Conservation (phyloP, 2,888 invertebrate genomes). For the Conistra vaccinii region DNA sequence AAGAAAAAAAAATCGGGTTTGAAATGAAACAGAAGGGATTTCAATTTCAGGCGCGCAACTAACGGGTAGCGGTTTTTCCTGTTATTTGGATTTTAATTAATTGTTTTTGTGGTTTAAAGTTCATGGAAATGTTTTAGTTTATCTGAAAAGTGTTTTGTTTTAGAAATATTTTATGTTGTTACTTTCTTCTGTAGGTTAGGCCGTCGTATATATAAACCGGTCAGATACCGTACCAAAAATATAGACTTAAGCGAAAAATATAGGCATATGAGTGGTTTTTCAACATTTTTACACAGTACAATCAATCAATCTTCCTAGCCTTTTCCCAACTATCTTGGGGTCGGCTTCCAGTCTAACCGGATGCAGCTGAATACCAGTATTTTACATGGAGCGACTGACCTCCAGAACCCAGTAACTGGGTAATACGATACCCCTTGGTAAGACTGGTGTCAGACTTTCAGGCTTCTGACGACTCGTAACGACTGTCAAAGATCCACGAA, state of each 20-base stretch:
- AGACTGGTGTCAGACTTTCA: no score
- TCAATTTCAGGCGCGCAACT: conserved; percentile 31
- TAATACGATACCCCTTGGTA: no score
- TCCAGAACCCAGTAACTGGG: no score
- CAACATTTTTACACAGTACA: background rate
- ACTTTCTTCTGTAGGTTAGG: background rate
- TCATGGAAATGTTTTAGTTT: background rate
- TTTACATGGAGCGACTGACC: no score
- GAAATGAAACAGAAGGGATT: conserved; percentile 34
- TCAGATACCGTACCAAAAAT: background rate
- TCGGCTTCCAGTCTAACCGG: no score
- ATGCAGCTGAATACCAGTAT: no score
- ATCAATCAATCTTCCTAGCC: no score
- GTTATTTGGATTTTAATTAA: conserved; percentile 12
- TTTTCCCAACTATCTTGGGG: no score
- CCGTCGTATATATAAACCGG: background rate
- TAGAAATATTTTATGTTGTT: background rate
- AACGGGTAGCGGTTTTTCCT: conserved; percentile 4
- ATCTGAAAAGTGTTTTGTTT: background rate
- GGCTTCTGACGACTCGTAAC: no score
- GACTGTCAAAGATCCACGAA: no score
- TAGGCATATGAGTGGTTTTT: background rate
- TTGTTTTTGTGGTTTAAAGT: background rate
- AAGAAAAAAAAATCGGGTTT: conserved; percentile 8
- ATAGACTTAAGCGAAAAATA: background rate